Percentiles rank a stretch among this genome's conserved stretches.
Conservation (phyloP, 2,888 invertebrate genomes). For the Taphrorychus bicolor region DNA sequence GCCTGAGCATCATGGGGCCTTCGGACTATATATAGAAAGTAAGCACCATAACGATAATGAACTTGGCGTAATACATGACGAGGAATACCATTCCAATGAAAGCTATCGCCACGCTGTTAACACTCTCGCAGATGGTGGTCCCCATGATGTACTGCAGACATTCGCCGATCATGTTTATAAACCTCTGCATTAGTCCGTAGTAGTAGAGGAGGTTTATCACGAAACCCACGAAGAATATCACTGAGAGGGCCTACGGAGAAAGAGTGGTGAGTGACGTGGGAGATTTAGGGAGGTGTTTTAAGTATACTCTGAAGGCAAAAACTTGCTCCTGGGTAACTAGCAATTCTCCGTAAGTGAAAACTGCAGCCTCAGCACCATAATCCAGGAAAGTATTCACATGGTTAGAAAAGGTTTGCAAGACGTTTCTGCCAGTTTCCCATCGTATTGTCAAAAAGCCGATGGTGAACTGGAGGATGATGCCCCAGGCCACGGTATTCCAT, state of each 20-base stretch:
- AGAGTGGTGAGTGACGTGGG: not conserved
- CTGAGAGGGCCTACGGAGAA: conserved; percentile 80
- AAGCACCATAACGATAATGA: not conserved
- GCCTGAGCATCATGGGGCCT: conserved; percentile 86
- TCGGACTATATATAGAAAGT: conserved; percentile 73
- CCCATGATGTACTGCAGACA: conserved; percentile 74
- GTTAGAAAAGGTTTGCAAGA: conserved; percentile 71
- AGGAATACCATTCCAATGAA: conserved; percentile 87
- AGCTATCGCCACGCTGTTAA: conserved; percentile 91
- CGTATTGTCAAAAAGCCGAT: conserved; percentile 86
- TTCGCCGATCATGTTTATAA: conserved; percentile 82
- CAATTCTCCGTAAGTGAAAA: conserved; percentile 82
- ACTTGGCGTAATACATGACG: not conserved
- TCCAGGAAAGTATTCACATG: conserved; percentile 77
- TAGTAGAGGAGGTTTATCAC: conserved; percentile 89
- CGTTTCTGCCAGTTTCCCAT: conserved; percentile 78
- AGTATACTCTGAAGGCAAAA: conserved; percentile 85
- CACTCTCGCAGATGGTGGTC: conserved; percentile 94
- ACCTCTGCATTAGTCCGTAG: conserved; percentile 86
- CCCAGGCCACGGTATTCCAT: conserved; percentile 83
- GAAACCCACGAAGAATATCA: conserved; percentile 94
- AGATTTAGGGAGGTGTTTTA: not conserved
- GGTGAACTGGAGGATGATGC: conserved; percentile 82
- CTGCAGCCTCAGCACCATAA: conserved; percentile 80
- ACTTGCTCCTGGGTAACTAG: conserved; percentile 67